Evolutionary conservation across 2,888 invertebrate genomes (phyloP).

Genomic region (Fissipunctia ypsillon): DNA sequence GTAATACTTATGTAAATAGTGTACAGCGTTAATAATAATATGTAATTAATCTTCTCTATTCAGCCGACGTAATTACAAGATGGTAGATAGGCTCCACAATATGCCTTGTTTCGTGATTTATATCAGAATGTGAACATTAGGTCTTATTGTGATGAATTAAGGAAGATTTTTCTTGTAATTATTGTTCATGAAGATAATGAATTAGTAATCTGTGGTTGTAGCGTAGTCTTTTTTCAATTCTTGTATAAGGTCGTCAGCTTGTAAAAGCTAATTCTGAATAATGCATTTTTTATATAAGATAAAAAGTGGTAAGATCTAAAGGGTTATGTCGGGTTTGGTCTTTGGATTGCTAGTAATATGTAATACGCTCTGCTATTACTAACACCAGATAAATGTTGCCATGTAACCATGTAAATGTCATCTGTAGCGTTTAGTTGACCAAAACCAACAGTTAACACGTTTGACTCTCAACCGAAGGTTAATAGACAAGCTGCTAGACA

Average conservation of each 20-base stretch:
- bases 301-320: too few relatives aligned
- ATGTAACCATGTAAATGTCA: too few relatives aligned
- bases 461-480: too few relatives aligned
- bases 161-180: constrained; percentile 18
- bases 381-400: neutral
- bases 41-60: constrained; percentile 61
- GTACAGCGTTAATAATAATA: constrained; percentile 39
- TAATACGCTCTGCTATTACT: too few relatives aligned
- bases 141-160: constrained; percentile 25
- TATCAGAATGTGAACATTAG: constrained; percentile 29
- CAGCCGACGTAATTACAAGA: constrained; percentile 57
- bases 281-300: too few relatives aligned
- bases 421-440: neutral
- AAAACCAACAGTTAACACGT: neutral
- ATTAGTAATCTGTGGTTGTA: neutral
- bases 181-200: neutral
- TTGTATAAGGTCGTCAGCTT: too few relatives aligned
- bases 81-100: constrained; percentile 55
- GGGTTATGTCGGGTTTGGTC: too few relatives aligned
- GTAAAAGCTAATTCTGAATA: too few relatives aligned
- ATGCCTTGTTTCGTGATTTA: constrained; percentile 48
- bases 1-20: constrained; percentile 40
- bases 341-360: too few relatives aligned
- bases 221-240: too few relatives aligned
- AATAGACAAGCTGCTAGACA: too few relatives aligned